These are phyloP conservation scores for Drosophila histrio DNA, from an alignment of 2,888 invertebrate species.

Conservation along the genomic window DNA sequence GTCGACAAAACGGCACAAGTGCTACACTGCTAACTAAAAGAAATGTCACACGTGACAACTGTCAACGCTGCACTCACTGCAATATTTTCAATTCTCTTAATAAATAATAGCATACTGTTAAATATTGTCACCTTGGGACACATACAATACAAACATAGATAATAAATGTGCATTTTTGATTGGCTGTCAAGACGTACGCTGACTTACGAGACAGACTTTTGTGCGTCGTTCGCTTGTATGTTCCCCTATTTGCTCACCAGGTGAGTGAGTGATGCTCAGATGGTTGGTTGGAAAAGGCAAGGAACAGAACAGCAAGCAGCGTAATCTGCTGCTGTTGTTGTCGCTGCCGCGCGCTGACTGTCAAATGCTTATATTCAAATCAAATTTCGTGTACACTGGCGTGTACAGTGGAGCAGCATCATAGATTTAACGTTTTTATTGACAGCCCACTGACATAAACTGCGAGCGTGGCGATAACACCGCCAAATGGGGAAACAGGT, in stretches of 20 bases:
- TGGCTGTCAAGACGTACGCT: conserved; percentile 9
- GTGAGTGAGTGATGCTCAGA: conserved; percentile 76
- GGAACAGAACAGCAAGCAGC: conserved; percentile 54
- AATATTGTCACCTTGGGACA: not conserved
- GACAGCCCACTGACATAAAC: conserved; percentile 36
- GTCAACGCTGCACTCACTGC: not conserved
- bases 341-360: conserved; percentile 44
- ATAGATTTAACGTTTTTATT: conserved; percentile 38
- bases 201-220: conserved; percentile 57
- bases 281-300: conserved; percentile 64
- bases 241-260: conserved; percentile 67
- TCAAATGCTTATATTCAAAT: conserved; percentile 71
- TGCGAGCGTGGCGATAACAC: conserved; percentile 53
- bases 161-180: not conserved
- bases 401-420: conserved; percentile 43
- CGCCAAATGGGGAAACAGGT: conserved; percentile 43
- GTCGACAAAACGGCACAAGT: conserved; percentile 77
- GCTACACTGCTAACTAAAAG: conserved; percentile 65
- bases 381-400: conserved; percentile 62
- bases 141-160: not conserved
- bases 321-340: conserved; percentile 52
- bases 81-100: not conserved
- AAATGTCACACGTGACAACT: conserved; percentile 37
- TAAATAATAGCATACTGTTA: not conserved
- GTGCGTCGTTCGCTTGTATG: conserved; percentile 56